These are phyloP conservation scores for Lordiphosa clarofinis DNA, from an alignment of 1,140 invertebrate genomes.

Conservation along the genomic window DNA sequence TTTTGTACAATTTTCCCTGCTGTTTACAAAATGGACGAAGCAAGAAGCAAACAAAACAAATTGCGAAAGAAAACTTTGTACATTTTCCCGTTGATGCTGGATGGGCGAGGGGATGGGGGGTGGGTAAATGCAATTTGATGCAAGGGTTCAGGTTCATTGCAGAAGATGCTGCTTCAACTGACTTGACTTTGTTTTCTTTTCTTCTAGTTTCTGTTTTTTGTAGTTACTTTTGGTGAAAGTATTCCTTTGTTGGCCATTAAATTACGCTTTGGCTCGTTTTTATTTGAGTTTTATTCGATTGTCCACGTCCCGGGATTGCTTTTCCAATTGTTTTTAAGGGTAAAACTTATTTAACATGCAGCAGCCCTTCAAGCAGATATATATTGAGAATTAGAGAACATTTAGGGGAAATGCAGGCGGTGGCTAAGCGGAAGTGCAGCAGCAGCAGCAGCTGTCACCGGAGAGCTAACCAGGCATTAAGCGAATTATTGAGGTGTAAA, in stretches of 20 bases:
- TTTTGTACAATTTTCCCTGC: conserved; percentile 67
- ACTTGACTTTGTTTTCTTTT: conserved; percentile 34
- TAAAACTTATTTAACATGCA: conserved; percentile 40
- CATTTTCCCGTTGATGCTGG: conserved; percentile 38
- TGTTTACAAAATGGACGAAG: conserved; percentile 67
- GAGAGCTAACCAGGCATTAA: conserved; percentile 27
- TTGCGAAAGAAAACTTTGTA: conserved; percentile 70
- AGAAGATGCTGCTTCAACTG: conserved; percentile 34
- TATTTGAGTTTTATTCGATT: conserved; percentile 40
- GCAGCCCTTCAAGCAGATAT: conserved; percentile 25
- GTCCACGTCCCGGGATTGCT: conserved; percentile 30
- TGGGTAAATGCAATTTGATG: conserved; percentile 56
- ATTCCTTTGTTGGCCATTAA: conserved; percentile 65
- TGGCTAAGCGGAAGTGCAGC: conserved; percentile 30
- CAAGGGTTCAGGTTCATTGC: conserved; percentile 22
- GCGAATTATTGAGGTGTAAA: conserved; percentile 31
- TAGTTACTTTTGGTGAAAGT: conserved; percentile 29
- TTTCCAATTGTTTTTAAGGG: conserved; percentile 39
- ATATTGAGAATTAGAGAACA: background rate
- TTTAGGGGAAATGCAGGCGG: conserved; percentile 4
- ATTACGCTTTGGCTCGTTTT: conserved; percentile 56
- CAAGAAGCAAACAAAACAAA: conserved; percentile 73
- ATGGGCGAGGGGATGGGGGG: conserved; percentile 7
- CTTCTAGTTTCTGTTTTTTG: background rate
- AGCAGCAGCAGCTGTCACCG: conserved; percentile 35